Conservation (phyloP, 2,888 invertebrate genomes). For the Idaea aversata region DNA sequence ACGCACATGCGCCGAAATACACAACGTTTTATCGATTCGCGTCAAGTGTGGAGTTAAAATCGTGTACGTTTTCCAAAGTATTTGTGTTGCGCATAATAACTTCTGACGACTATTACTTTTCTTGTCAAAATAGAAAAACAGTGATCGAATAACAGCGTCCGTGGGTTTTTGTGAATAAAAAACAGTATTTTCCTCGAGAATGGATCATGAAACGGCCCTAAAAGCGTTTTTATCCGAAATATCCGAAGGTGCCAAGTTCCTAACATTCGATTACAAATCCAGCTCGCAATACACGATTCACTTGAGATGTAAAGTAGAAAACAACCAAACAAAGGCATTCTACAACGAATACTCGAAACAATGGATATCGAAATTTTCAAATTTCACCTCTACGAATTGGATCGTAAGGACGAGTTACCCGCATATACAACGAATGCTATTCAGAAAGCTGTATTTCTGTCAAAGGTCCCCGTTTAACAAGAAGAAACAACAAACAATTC, state of each 20-base stretch:
- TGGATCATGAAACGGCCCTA: not conserved
- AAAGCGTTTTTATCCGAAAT: not conserved
- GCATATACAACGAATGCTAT: not conserved
- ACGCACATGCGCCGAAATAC: slow-evolving; percentile 4
- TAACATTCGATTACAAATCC: not conserved
- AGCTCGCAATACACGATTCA: not conserved
- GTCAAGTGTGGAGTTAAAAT: not conserved
- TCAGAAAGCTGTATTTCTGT: slow-evolving; percentile 29
- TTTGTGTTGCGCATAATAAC: not conserved
- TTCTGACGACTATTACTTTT: not conserved
- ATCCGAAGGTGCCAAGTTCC: not conserved
- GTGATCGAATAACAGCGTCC: not conserved
- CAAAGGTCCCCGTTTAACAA: slow-evolving; percentile 1
- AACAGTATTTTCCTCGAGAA: not conserved
- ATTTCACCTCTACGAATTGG: slow-evolving; percentile 36
- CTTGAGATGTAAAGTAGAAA: slow-evolving; percentile 36
- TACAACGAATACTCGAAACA: slow-evolving; percentile 31
- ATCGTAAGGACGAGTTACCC: not conserved
- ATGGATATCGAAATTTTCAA: slow-evolving; percentile 42
- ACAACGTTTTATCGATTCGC: not conserved
- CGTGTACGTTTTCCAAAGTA: not conserved
- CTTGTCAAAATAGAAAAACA: too few species aligned
- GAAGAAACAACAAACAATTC: not conserved
- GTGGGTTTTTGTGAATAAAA: not conserved
- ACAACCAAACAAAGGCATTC: slow-evolving; percentile 19